Conservation (phyloP, 1,140 invertebrate genomes). For the Leptonema lineaticorne region DNA sequence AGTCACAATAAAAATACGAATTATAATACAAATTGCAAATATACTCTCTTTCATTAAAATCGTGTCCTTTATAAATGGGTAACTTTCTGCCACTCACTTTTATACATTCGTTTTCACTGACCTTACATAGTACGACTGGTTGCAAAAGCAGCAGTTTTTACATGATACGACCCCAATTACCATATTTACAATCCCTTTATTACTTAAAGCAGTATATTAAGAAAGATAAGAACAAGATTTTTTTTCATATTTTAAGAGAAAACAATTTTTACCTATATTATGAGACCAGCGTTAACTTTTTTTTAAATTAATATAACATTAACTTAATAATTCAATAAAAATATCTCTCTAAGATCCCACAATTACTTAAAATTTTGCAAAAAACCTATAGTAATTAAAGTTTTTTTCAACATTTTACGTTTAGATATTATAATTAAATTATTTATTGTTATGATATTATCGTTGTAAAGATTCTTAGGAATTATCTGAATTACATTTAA, state of each 20-base stretch:
- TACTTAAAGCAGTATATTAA: background rate
- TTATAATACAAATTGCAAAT: conserved; percentile 32
- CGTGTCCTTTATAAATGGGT: too few relatives aligned
- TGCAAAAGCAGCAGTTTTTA: conserved; percentile 11
- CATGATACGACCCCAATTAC: background rate
- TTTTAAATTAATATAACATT: background rate
- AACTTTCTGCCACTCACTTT: conserved; percentile 4
- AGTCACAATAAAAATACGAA: conserved; percentile 27
- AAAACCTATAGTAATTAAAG: background rate
- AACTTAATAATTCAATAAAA: background rate
- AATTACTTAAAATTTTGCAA: background rate
- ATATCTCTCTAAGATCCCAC: background rate
- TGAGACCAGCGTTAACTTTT: background rate
- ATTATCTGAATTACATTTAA: background rate
- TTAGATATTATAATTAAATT: conserved; percentile 13
- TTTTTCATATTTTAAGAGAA: background rate
- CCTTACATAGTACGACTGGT: background rate
- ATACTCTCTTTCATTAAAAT: too few relatives aligned
- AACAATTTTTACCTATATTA: conserved; percentile 6
- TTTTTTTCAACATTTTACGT: background rate
- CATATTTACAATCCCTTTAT: background rate
- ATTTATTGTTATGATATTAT: conserved; percentile 20
- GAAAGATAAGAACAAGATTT: background rate
- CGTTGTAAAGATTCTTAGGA: conserved; percentile 9
- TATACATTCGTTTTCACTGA: background rate